These are phyloP conservation scores for Danionella dracula DNA, from an alignment of 2,797 vertebrate species.

Conservation along the genomic window DNA sequence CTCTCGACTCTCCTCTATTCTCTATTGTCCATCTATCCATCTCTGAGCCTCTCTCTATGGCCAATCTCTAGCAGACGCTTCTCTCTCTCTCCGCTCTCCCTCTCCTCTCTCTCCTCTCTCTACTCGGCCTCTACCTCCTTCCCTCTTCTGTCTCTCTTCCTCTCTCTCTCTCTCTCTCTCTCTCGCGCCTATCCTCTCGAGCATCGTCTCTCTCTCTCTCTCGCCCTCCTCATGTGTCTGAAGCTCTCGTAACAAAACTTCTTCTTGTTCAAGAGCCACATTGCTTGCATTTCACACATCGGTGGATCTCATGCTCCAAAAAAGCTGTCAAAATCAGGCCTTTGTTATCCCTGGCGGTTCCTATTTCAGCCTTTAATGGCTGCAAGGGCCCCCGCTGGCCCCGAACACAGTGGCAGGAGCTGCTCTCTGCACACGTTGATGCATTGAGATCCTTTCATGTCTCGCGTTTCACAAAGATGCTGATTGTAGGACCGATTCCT, in stretches of 20 bases:
- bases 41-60: no score
- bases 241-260: constrained; percentile 49
- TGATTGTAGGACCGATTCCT: constrained; percentile 36
- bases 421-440: constrained; percentile 21
- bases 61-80: no score
- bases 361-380: constrained; percentile 50
- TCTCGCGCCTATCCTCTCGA: background rate
- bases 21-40: no score
- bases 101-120: no score
- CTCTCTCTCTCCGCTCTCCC: no score
- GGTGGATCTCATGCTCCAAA: constrained; percentile 56
- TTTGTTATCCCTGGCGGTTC: constrained; percentile 53
- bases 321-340: constrained; percentile 55
- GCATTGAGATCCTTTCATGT: constrained; percentile 45
- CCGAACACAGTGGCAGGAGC: constrained; percentile 26
- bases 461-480: constrained; percentile 30
- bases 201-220: background rate
- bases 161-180: background rate
- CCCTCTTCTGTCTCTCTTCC: no score
- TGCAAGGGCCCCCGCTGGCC: constrained; percentile 44
- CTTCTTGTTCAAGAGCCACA: constrained; percentile 53
- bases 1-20: no score
- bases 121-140: no score
- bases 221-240: constrained; percentile 33
- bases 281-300: constrained; percentile 54